Percentiles rank a stretch among this genome's conserved stretches.
These are phyloP conservation scores for Lepidochitona cinerea DNA, from an alignment of 2,888 invertebrate species.

Conservation along the genomic window DNA sequence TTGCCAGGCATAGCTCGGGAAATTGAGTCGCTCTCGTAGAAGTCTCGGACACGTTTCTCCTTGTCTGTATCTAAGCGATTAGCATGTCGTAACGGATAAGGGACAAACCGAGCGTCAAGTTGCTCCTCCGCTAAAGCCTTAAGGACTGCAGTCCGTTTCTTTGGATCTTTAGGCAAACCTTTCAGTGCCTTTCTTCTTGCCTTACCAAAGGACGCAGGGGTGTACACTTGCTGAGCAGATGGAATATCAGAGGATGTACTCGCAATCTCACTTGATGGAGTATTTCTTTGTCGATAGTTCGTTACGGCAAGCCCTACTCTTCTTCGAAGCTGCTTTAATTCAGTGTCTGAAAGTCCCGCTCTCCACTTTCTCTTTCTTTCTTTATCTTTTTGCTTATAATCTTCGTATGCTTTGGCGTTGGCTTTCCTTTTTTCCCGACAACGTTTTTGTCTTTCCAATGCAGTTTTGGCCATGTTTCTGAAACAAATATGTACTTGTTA, in stretches of 20 bases:
- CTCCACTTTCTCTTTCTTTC: too few species aligned
- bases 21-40: conserved; percentile 9
- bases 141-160: neutral
- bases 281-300: neutral
- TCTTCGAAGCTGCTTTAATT: neutral
- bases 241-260: too few species aligned
- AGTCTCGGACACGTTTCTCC: neutral
- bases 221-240: neutral
- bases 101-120: neutral
- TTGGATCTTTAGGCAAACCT: neutral
- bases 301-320: neutral
- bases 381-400: too few species aligned
- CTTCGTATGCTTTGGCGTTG: too few species aligned
- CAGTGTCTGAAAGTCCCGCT: too few species aligned
- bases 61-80: neutral
- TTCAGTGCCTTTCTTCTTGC: neutral
- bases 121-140: neutral
- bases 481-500: too few species aligned
- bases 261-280: neutral
- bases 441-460: neutral
- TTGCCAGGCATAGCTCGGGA: conserved; percentile 16
- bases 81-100: neutral
- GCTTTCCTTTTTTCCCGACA: neutral
- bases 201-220: conserved; percentile 1
- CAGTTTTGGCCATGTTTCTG: neutral